Conservation (phyloP, 2,888 invertebrate genomes). For the Pachydiplax longipennis region DNA sequence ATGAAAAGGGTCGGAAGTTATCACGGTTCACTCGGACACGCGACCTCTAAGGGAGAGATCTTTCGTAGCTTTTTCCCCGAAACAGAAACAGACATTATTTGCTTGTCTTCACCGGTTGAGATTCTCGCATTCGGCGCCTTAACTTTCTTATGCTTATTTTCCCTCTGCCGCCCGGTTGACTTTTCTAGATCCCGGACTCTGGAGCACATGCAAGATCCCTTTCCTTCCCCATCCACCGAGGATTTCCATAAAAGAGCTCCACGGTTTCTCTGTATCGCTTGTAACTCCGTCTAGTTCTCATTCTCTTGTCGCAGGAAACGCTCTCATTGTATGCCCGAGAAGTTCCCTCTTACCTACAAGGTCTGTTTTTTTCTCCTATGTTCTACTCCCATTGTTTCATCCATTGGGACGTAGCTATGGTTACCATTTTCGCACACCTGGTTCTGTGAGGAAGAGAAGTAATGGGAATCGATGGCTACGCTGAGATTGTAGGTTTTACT, state of each 20-base stretch:
- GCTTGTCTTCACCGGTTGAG: background rate
- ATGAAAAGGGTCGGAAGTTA: background rate
- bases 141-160: background rate
- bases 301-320: background rate
- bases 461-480: background rate
- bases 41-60: background rate
- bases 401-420: background rate
- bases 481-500: background rate
- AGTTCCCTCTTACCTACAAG: background rate
- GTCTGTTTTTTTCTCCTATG: background rate
- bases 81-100: background rate
- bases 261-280: background rate
- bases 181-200: too few species aligned
- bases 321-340: background rate
- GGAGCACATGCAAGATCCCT: too few species aligned
- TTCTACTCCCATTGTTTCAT: background rate
- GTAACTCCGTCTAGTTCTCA: background rate
- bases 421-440: background rate
- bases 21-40: background rate
- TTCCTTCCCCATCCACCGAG: too few species aligned
- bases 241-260: too few species aligned
- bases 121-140: too few species aligned
- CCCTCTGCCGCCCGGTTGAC: background rate
- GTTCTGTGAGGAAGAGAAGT: background rate
- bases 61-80: background rate